Conservation (phyloP, 2,113 vertebrate species). For the Aix galericulata region DNA sequence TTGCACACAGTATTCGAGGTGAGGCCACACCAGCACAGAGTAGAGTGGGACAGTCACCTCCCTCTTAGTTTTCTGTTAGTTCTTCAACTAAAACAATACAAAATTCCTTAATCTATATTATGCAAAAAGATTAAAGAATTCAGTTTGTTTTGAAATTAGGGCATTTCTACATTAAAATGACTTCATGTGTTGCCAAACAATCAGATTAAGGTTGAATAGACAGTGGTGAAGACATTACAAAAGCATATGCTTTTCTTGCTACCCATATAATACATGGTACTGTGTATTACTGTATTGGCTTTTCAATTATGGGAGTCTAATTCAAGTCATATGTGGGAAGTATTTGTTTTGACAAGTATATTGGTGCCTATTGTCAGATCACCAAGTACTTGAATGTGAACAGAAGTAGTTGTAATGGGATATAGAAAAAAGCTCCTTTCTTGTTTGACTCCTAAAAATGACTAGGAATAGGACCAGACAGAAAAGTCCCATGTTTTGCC, state of each 20-base stretch:
- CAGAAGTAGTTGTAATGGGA: not conserved
- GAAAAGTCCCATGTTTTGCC: not conserved
- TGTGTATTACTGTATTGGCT: not conserved
- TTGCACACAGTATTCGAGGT: no score
- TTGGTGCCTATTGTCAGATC: not conserved
- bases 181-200: not conserved
- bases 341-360: slow-evolving; percentile 4
- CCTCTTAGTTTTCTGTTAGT: not conserved
- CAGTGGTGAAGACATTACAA: not conserved
- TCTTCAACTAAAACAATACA: not conserved
- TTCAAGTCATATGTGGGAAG: not conserved
- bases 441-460: not conserved
- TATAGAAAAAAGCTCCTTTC: not conserved
- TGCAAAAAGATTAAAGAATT: not conserved
- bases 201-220: not conserved
- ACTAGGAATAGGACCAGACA: not conserved
- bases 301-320: not conserved
- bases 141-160: not conserved
- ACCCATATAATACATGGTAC: not conserved
- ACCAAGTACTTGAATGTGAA: not conserved
- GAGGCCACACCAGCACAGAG: no score
- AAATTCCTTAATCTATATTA: not conserved
- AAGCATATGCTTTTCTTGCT: not conserved
- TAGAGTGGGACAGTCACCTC: no score
- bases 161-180: not conserved